Base-by-base conservation (phyloP, 2,888 invertebrate genomes). In the Liodrosophila aerea region DNA sequence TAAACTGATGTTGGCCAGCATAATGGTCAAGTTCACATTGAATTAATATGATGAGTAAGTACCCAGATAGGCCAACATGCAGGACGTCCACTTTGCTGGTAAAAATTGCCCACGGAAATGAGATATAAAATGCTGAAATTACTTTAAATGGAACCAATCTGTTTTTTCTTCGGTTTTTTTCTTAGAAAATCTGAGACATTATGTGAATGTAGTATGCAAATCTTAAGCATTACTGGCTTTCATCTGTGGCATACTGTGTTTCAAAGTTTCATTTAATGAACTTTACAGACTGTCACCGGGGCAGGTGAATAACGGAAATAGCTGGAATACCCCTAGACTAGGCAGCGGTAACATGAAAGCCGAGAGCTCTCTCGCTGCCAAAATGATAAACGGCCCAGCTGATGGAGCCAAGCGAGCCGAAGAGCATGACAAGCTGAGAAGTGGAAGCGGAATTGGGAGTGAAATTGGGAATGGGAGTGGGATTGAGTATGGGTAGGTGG, bases 341-440 rank as follows among this genome's bases (percentile, higher is more conserved):
- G 57, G 45, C 56, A 54, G 54, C 51, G 59, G 57, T 50, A 34
- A 49, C 52, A 58, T 59, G 58, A 22, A 27, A 41, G 51, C 41
- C 43, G 9, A 56, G 43, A 44, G 60, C 53, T 43, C 58, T n/a
- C 22, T n/a, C 5, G 8, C 18, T 57, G 60, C 47, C 22, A 22
- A 50, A 70, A 80, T 81, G 80, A 81, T 68, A 78, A 85, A 81
- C 85, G 71, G 74, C 58, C 46, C 30, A 40, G 41, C 68, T 83
- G 80, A 81, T 81, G 80, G 64, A 59, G 60, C 76, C 64, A 74
- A 78, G 69, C 58, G 54, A 59, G 59, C 64, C 56, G 71, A 64
- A 67, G 52, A 36, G 46, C 47, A 39, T 36, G 54, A 73, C 70
- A 73, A 62, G 31, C 11, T 22, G 40, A 49, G 40, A 30, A 22